Evolutionary conservation across 2,797 vertebrate species (phyloP), one percentile per base, ranked within the genome.

Genomic region (Prunella strophiata): DNA sequence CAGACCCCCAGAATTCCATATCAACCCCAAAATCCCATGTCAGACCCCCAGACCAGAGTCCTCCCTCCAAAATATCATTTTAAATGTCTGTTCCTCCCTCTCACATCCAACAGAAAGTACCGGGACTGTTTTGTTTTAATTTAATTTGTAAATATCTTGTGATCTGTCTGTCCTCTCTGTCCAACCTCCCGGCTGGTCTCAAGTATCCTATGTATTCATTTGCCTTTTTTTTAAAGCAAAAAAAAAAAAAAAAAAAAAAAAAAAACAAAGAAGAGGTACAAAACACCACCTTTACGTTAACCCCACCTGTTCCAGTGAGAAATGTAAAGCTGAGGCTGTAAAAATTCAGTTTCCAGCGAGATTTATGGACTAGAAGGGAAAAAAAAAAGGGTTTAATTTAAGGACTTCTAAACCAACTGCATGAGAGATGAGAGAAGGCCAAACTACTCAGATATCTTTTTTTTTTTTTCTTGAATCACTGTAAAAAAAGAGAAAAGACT

Each of bases 361-460:
- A 82, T 94, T 93, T 91, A 88, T 58, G 97, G 96, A 93, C 83
- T 83, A 11, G 40, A 79, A 88, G 91, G 45, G 17, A 2, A 0
- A 11, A 92, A 77, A 91, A 48, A 58, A 93, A 92, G 54, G 7
- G 51, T 96, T 97, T 97, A 95, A 96, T 93, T 89, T 74, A 75
- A 91, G 96, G 97, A 97, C 96, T 97, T 96, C 74, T 81, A 93
- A 97, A 97, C 90, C 52, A 93, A 96, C 96, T 97, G 98, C 98
- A 98, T 98, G 98, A 98, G 96, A 94, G 96, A 97, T 43, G 93
- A 94, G 92, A 97, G 97, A 94, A 98, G 97, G 97, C 96, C 97
- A 96, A 98, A 97, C 89, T 95, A 97, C 97, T 96, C 96, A 85
- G 96, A 97, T 88, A 80, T 94, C 54, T 3, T 94, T 95, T 97